Base-by-base conservation (phyloP, 2,797 vertebrate species). In the Sciaenops ocellatus region DNA sequence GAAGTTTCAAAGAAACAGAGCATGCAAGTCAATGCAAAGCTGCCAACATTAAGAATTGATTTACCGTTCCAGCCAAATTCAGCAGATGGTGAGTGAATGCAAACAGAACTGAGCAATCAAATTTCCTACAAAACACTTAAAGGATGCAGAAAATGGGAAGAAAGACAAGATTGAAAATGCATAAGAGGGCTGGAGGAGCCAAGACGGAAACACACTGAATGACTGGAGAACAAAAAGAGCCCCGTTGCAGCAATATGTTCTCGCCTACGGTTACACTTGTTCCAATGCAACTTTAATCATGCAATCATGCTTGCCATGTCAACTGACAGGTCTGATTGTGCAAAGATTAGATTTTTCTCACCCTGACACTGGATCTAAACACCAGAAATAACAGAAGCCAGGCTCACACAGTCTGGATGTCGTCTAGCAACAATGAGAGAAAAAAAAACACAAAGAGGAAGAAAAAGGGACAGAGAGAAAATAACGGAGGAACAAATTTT, bases 41-140 rank as follows among this genome's bases (percentile, higher is more conserved):
- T 85, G 87, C 81, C 85, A 79, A 82, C 85, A 81, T 89, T 79
- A 89, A 89, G 88, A 92, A 93, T 84, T 77, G 87, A 93, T 89
- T 91, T 77, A 55, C 64, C 69, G 69, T 78, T 15, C 66, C 72
- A 59, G 89, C 91, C 93, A 92, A 92, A 85, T 76, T 66, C 87
- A 82, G 90, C 92, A 94, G 92, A 92, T 93, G 92, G 90, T 26
- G 85, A 82, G 80, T 82, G 90, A 94, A 92, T 90, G 87, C 83
- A 78, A 90, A 90, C 80, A 86, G 88, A 88, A 81, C 81, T 28
- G 73, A 81, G 91, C 85, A 70, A 89, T 92, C 82, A 85, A n/a
- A 85, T 90, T 86, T 83, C 65, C 79, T 28, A 77, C 86, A 86
- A 89, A 92, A 90, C 77, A 76, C 77, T 83, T 79, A 47, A 73